Evolutionary conservation across 2,888 invertebrate species (phyloP).

Genomic region (Tipula lateralis): DNA sequence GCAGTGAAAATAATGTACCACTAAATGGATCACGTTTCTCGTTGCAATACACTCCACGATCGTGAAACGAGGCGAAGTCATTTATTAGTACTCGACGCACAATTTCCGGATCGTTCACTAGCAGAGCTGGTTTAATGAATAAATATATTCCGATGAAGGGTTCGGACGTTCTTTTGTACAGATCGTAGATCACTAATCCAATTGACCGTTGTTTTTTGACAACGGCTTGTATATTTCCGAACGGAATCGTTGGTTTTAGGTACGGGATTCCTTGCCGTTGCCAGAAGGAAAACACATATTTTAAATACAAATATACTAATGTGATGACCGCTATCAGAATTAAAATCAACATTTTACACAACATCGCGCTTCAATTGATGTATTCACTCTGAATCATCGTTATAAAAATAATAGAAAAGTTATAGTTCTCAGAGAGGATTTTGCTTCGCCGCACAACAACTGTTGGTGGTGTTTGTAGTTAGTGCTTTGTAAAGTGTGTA

Average conservation of each 20-base stretch:
- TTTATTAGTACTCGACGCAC: slow-evolving; percentile 57
- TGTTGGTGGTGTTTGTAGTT: too few species aligned
- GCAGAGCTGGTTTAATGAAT: slow-evolving; percentile 56
- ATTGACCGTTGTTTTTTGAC: slow-evolving; percentile 55
- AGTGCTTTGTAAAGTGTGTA: too few species aligned
- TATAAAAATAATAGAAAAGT: too few species aligned
- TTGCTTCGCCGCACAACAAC: too few species aligned
- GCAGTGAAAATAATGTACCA: slow-evolving; percentile 56
- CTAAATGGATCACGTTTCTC: slow-evolving; percentile 58
- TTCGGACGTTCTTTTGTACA: slow-evolving; percentile 49
- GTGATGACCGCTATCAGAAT: neutral
- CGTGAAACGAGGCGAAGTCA: slow-evolving; percentile 61
- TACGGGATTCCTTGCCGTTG: slow-evolving; percentile 53
- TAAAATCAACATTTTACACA: slow-evolving; percentile 7
- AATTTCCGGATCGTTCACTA: slow-evolving; percentile 60
- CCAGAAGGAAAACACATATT: slow-evolving; percentile 51
- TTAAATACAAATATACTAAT: neutral
- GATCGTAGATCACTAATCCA: slow-evolving; percentile 57
- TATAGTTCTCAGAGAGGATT: too few species aligned
- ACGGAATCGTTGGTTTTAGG: slow-evolving; percentile 55
- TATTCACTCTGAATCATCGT: too few species aligned
- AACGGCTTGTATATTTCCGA: slow-evolving; percentile 57
- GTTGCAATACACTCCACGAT: slow-evolving; percentile 59
- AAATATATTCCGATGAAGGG: slow-evolving; percentile 58
- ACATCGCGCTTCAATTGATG: neutral